Base-by-base conservation (phyloP, 2,797 vertebrate genomes). In the Rhodeus uyekii region DNA sequence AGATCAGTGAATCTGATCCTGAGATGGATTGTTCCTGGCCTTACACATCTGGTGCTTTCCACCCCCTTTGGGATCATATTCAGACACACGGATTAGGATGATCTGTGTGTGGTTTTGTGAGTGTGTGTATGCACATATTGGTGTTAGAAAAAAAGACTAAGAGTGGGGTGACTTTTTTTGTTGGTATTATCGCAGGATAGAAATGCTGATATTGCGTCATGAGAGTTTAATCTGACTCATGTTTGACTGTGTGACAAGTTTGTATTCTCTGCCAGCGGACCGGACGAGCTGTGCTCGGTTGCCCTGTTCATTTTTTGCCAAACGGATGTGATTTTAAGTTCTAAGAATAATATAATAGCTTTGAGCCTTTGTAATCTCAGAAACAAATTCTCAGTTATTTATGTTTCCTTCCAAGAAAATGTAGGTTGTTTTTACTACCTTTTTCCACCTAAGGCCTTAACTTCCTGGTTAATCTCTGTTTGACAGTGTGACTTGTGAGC, bases 121-220 rank as follows among this genome's bases (percentile, higher is more conserved):
- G 16, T 14, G 50, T 65, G 44, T 60, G 39, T 81, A 58, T 63
- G 78, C 36, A 42, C 38, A 76, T 46, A 46, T 38, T 24, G 16
- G 29, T 77, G 60, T 42, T 46, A 64, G 61, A 39, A 60, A 68
- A 68, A 69, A 79, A 79, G 77, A 32, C 77, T 67, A 65, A 78
- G 63, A 55, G 46, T 53, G 39, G 13, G 46, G 46, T 0, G n/a
- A 39, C 34, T 63, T 19, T 32, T 27, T 69, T 53, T 50, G 1
- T 53, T 24, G 46, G 46, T 75, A 42, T 81, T 73, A 74, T 75
- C 27, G 2, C 60, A 58, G 80, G 71, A 67, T 81, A 44, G 44
- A 81, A 76, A 82, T 60, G 73, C 69, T 81, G 58, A 50, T 75
- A n/a, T 76, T 82, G 29, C 73, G 16, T 76, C 81, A 82, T 46